Base-by-base conservation (phyloP, 2,113 vertebrate genomes). In the Pardalotus punctatus region DNA sequence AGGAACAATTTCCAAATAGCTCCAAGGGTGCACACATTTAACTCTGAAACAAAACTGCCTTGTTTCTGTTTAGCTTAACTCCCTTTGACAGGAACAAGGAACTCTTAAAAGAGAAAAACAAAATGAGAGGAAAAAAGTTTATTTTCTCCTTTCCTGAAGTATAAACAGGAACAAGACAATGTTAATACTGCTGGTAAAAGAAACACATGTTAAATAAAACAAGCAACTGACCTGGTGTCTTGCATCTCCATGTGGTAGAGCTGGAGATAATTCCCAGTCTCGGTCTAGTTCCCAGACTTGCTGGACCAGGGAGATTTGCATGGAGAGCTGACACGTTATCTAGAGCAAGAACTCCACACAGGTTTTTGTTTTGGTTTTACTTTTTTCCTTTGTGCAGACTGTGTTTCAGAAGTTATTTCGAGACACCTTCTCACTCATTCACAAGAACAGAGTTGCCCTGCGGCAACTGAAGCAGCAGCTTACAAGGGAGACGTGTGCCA, bases 151-250 rank as follows among this genome's bases (percentile, higher is more conserved):
- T 93, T 83, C 42, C 72, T 14, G 5, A 50, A 93, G 38, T 83
- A 94, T 95, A 97, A 97, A 97, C 91, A 96, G 94, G 90, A 96
- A 87, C 64, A 67, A 42, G 86, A 64, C 74, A 76, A 82, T 60
- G 80, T 89, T 89, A 86, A 72, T 93, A 57, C 14, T 67, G 51
- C 82, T 88, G 67, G 67, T 51, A 78, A 78, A 91, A 93, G 81
- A 91, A 95, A 82, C 70, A 84, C 53, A 77, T 91, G 86, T 85
- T 80, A 43, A 94, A 66, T 86, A 29, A 90, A 88, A 66, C 66
- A 64, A 86, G 80, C 28, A 27, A 76, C 60, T 81, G 76, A 69
- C 82, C 72, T 61, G n/a, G 14, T 85, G 74, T 88, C 54, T 94
- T 33, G 31, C 58, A 47, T 79, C 74, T 79, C 82, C 60, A 11